Evolutionary conservation across 2,113 vertebrate species (phyloP).

Genomic region (Pelecanus crispus): DNA sequence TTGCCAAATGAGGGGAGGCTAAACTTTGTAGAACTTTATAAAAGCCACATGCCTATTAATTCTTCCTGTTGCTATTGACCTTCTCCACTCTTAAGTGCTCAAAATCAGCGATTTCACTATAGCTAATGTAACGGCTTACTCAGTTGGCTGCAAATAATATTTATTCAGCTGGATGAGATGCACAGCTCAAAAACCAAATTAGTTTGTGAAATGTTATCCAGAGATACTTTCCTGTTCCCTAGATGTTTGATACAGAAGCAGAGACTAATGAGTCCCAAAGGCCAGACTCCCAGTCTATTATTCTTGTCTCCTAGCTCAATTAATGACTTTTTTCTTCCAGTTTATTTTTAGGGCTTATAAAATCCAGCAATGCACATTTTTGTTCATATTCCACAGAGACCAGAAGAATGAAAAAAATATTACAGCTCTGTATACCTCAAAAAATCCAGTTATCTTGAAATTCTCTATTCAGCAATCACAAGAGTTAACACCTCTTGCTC

Average conservation of each 20-base stretch:
- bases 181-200: neutral
- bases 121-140: neutral
- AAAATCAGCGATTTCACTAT: neutral
- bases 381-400: neutral
- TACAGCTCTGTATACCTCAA: neutral
- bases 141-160: neutral
- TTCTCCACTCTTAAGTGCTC: neutral
- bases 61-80: neutral
- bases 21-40: slow-evolving; percentile 3
- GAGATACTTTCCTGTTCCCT: neutral
- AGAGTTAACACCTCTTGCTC: neutral
- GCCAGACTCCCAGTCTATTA: neutral
- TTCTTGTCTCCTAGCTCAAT: neutral
- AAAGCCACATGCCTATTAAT: neutral
- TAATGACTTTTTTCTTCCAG: neutral
- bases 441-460: neutral
- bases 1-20: neutral
- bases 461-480: neutral
- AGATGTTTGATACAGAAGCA: neutral
- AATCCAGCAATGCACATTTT: neutral
- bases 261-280: slow-evolving; percentile 38
- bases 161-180: slow-evolving; percentile 24
- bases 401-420: neutral
- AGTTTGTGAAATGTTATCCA: neutral
- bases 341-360: slow-evolving; percentile 10